These are phyloP conservation scores for Globodera rostochiensis DNA, from an alignment of 1,140 invertebrate species.

Conservation along the genomic window DNA sequence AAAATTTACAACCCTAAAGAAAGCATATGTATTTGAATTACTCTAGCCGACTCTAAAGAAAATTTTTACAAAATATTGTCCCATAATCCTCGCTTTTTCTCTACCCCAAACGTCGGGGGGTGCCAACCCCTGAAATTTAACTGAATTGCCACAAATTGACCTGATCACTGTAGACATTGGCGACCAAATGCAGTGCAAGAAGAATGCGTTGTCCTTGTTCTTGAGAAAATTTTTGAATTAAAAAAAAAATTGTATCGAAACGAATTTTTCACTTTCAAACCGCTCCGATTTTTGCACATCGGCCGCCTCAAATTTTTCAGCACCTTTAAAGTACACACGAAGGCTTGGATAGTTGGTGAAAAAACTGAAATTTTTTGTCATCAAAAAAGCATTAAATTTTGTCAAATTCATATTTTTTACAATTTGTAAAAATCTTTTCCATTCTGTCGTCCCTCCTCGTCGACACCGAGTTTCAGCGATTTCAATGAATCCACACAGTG, in stretches of 20 bases:
- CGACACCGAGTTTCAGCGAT: conserved; percentile 35
- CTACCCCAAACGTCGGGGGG: too few relatives aligned
- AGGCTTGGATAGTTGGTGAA: conserved; percentile 58
- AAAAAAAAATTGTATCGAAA: neutral
- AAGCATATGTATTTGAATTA: too few relatives aligned
- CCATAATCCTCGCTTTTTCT: too few relatives aligned
- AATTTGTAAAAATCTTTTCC: conserved; percentile 56
- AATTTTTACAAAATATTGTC: too few relatives aligned
- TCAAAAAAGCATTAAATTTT: neutral
- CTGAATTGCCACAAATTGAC: neutral
- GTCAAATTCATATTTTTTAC: conserved; percentile 35
- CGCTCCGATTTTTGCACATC: conserved; percentile 61
- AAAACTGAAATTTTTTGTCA: conserved; percentile 44
- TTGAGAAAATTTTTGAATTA: neutral
- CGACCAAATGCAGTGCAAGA: conserved; percentile 52
- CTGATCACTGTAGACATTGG: conserved; percentile 42
- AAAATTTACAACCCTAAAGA: neutral
- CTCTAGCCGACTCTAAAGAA: too few relatives aligned
- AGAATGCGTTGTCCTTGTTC: conserved; percentile 59
- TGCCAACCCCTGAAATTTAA: too few relatives aligned
- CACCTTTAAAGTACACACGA: conserved; percentile 59
- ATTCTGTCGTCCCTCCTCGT: conserved; percentile 46
- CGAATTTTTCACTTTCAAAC: conserved; percentile 35
- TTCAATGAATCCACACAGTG: conserved; percentile 46
- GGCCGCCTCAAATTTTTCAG: conserved; percentile 57